phyloP scores from a whole-genome alignment of 2,888 invertebrate species.

The Drosophila neonasuta region DNA sequence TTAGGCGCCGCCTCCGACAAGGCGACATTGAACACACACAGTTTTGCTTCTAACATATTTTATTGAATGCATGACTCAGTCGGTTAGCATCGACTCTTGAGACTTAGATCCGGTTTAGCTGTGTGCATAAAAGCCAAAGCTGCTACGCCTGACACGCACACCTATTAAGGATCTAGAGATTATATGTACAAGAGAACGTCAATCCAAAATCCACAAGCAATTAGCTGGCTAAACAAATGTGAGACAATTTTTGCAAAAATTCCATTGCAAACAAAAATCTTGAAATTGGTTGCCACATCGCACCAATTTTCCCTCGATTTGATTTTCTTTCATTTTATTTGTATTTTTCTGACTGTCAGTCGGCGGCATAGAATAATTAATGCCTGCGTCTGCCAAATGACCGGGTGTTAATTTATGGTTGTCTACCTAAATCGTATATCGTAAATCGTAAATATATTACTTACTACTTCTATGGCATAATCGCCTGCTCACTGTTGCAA shows the following conservation, averaged over 20 bases:
- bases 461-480: conserved; percentile 47
- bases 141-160: conserved; percentile 45
- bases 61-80: conserved; percentile 48
- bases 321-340: conserved; percentile 5
- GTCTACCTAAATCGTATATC: conserved; percentile 49
- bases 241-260: conserved; percentile 66
- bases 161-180: conserved; percentile 60
- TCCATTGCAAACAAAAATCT: conserved; percentile 27
- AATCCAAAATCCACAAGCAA: conserved; percentile 44
- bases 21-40: conserved; percentile 61
- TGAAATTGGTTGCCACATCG: conserved; percentile 47
- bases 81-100: conserved; percentile 39
- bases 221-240: conserved; percentile 63
- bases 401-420: conserved; percentile 74
- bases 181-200: conserved; percentile 42
- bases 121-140: conserved; percentile 33
- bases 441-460: conserved; percentile 38
- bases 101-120: conserved; percentile 69
- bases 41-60: conserved; percentile 8
- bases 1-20: conserved; percentile 68
- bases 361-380: conserved; percentile 68
- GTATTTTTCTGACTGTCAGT: not conserved
- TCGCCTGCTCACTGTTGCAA: conserved; percentile 50
- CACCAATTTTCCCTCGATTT: conserved; percentile 9
- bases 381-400: conserved; percentile 57